Base-by-base conservation (phyloP, 2,797 vertebrate genomes). In the Labeo calbasu region DNA sequence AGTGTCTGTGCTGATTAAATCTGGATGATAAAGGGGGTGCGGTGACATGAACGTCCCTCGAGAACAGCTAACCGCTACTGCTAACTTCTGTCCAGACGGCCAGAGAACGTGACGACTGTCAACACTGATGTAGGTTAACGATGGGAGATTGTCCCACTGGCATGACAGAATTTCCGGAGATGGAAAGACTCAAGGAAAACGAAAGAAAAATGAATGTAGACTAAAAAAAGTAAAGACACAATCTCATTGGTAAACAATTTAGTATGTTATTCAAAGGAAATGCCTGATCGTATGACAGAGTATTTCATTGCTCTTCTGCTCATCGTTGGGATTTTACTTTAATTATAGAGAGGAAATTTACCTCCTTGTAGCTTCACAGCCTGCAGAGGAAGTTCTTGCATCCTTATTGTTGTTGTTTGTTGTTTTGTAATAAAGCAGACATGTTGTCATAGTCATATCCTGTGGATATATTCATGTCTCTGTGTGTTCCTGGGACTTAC, bases 381-480 rank as follows among this genome's bases (percentile, higher is more conserved):
- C 21, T 8, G 12, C 4, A 66, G 43, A 69, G 40, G 57, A 75
- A 73, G 68, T 70, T 65, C 15, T 12, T 73, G 59, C 36, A 36
- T 68, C n/a, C 28, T 69, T 82, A 10, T 40, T 40, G 25, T 57
- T 53, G 51, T 61, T 81, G 46, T 75, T 81, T 68, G 48, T 55
- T 80, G 17, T 72, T 84, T 82, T 48, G 17, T 78, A n/a, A 70
- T 73, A 66, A 25, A 36, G 25, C 32, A 71, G 68, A 61, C 68
- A 32, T 76, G 75, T 79, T 79, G 81, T 84, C 78, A 73, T 76
- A 40, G 51, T 77, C 17, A 77, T 77, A 69, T 83, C 82, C 71
- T 83, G 66, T 25, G 46, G 76, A 78, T 75, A 75, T 78, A 84
- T 55, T 81, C 77, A 17, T 75, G 84, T 86, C 88, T 85, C 43